Percentiles rank a stretch among this genome's conserved stretches.
phyloP scores from a whole-genome alignment of 1,140 invertebrate genomes.

The Formica exsecta region DNA sequence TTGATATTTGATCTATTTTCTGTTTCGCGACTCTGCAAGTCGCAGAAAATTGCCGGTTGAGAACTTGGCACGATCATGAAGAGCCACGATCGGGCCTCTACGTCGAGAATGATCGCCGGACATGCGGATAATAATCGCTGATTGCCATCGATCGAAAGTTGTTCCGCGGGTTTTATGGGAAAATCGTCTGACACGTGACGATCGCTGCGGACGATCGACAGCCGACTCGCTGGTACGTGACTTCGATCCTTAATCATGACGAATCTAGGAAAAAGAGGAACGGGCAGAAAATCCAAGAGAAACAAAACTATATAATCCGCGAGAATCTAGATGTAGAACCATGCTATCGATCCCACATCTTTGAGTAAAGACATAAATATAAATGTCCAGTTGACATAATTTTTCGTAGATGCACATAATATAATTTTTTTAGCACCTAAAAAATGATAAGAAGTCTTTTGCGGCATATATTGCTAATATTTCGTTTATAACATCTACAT shows the following conservation, averaged over 20 bases:
- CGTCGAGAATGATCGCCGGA: slow-evolving; percentile 65
- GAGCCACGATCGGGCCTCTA: slow-evolving; percentile 45
- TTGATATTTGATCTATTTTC: slow-evolving; percentile 13
- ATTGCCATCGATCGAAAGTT: slow-evolving; percentile 76
- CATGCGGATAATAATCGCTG: slow-evolving; percentile 76
- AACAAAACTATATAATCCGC: slow-evolving; percentile 58
- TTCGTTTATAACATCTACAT: background rate
- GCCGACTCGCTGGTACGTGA: slow-evolving; percentile 69
- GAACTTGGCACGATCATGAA: slow-evolving; percentile 62
- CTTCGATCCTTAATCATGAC: slow-evolving; percentile 71
- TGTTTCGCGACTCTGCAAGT: slow-evolving; percentile 29
- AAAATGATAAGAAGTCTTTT: background rate
- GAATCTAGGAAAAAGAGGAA: slow-evolving; percentile 30
- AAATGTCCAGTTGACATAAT: background rate
- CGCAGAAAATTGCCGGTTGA: slow-evolving; percentile 33
- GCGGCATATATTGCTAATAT: background rate
- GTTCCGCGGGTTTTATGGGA: slow-evolving; percentile 75
- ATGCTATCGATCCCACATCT: background rate
- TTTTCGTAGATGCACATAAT: background rate
- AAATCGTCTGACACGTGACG: slow-evolving; percentile 77
- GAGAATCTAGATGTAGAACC: slow-evolving; percentile 3
- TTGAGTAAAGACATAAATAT: slow-evolving; percentile 33
- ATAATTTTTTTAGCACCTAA: background rate
- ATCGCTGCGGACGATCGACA: slow-evolving; percentile 69
- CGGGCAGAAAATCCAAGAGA: slow-evolving; percentile 45